These are phyloP conservation scores for Mergus octosetaceus DNA, from an alignment of 2,797 vertebrate genomes.

Conservation along the genomic window DNA sequence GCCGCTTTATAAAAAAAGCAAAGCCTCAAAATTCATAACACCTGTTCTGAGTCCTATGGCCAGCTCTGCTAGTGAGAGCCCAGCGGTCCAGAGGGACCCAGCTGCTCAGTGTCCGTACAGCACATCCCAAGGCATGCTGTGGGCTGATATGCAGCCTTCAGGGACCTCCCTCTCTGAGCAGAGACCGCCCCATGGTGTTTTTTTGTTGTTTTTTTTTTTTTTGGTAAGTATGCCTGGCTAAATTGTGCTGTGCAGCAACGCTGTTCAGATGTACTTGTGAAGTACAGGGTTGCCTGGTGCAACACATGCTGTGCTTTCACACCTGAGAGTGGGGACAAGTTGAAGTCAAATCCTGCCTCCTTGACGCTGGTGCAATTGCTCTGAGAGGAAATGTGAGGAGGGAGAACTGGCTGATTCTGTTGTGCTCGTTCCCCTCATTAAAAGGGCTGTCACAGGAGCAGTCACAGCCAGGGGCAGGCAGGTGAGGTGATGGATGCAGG, in stretches of 20 bases:
- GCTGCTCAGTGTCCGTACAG: neutral
- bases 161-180: neutral
- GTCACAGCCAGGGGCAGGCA: neutral
- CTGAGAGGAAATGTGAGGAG: neutral
- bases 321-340: neutral
- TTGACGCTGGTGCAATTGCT: neutral
- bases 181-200: neutral
- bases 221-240: neutral
- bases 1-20: neutral
- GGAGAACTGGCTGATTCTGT: neutral
- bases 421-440: neutral
- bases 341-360: neutral
- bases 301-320: neutral
- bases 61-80: constrained; percentile 16
- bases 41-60: neutral
- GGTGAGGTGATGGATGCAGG: neutral
- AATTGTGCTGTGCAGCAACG: fast-evolving
- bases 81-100: constrained; percentile 33
- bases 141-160: neutral
- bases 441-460: neutral
- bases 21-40: neutral
- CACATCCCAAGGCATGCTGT: neutral
- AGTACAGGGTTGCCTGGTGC: neutral
- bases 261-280: fast-evolving
- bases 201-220: neutral